Conservation (phyloP, 2,797 vertebrate genomes). For the Ceyx erithaca region DNA sequence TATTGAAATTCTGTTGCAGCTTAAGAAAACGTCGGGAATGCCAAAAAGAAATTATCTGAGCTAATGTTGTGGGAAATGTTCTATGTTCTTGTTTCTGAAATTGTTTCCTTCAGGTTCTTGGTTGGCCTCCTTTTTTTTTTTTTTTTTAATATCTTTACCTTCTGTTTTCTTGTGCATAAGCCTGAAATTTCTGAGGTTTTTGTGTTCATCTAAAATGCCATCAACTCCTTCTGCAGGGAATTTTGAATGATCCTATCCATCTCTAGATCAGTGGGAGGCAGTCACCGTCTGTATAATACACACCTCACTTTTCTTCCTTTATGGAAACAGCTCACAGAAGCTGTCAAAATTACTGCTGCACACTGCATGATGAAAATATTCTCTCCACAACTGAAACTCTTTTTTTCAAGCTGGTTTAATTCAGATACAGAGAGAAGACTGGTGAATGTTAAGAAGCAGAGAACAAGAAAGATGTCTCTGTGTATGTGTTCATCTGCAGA, state of each 20-base stretch:
- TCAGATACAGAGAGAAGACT: not conserved
- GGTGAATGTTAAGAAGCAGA: not conserved
- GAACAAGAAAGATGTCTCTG: not conserved
- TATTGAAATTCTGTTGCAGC: not conserved
- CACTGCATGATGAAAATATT: not conserved
- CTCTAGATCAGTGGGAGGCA: not conserved
- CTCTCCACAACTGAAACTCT: not conserved
- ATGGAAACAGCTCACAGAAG: not conserved
- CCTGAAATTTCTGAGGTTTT: not conserved
- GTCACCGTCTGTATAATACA: not conserved
- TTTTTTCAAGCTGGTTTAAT: not conserved
- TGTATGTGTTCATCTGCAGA: not conserved
- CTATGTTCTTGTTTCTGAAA: not conserved
- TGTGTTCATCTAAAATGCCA: not conserved
- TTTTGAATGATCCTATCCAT: not conserved
- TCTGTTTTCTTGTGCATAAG: not conserved
- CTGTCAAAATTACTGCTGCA: not conserved
- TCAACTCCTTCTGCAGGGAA: not conserved
- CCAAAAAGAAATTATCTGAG: not conserved
- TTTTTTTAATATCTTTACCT: not conserved
- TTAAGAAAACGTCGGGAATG: fast-evolving
- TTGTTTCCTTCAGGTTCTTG: not conserved
- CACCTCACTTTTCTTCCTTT: not conserved
- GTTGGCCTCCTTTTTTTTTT: not conserved
- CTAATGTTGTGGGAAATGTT: not conserved